Percentiles rank a stretch among this genome's conserved stretches.
These are phyloP conservation scores for Hydrotaea cyrtoneurina DNA, from an alignment of 2,888 invertebrate genomes.

Conservation along the genomic window DNA sequence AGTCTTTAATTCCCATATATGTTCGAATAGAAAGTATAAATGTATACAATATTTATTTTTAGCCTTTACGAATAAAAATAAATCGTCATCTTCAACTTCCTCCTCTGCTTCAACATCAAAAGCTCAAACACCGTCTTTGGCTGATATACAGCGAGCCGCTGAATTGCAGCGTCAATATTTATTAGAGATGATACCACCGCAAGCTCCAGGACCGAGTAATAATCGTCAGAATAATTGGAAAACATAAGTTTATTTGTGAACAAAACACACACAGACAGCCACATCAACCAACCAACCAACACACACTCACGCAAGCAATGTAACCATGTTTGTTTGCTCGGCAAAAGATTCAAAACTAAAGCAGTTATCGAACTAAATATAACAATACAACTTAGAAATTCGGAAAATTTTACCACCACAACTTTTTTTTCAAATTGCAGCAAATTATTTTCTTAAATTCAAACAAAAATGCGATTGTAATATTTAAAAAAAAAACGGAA, in stretches of 20 bases:
- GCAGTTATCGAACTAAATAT: constrained; percentile 11
- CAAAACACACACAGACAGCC: not conserved
- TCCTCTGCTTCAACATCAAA: constrained; percentile 75
- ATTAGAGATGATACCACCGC: constrained; percentile 95
- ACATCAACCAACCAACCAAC: constrained; percentile 28
- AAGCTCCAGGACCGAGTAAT: constrained; percentile 79
- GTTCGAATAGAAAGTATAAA: not conserved
- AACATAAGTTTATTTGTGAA: constrained; percentile 74
- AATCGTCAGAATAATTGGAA: constrained; percentile 81
- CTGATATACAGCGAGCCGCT: constrained; percentile 92
- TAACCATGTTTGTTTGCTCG: constrained; percentile 25
- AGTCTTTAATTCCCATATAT: constrained; percentile 53
- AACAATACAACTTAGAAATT: not conserved
- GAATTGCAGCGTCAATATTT: constrained; percentile 97
- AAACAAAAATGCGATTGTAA: not conserved
- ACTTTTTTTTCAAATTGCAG: not conserved
- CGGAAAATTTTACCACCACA: not conserved
- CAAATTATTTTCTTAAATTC: not conserved
- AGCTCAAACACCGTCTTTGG: constrained; percentile 81
- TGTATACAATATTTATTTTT: not conserved
- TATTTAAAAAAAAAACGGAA: not conserved
- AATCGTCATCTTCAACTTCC: constrained; percentile 71
- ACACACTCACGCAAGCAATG: constrained; percentile 10
- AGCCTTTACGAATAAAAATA: constrained; percentile 75
- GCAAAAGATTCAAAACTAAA: constrained; percentile 13